Evolutionary conservation across 2,888 invertebrate genomes (phyloP).

Genomic region (Nomada fucata): DNA sequence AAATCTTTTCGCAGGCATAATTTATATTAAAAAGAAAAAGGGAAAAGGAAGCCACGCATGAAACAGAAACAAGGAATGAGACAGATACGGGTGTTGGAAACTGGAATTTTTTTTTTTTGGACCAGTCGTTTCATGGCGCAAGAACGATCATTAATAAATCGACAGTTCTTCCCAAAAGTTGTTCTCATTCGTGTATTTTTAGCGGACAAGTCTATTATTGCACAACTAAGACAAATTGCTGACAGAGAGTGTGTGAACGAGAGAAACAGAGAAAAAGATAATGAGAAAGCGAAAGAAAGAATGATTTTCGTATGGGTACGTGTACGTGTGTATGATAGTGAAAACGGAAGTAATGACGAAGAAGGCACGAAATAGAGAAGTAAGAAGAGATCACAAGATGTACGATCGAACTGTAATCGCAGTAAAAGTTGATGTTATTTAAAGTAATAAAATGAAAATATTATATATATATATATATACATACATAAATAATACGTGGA

Average conservation of each 20-base stretch:
- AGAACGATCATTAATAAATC: slow-evolving; percentile 57
- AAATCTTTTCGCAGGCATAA: slow-evolving; percentile 51
- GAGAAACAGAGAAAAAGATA: slow-evolving; percentile 9
- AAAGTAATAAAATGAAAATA: slow-evolving; percentile 73
- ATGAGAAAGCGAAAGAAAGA: slow-evolving; percentile 19
- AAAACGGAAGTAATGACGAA: slow-evolving; percentile 15
- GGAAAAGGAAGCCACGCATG: neutral
- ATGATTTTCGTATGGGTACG: slow-evolving; percentile 1
- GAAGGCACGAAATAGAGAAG: slow-evolving; percentile 53
- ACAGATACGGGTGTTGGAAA: slow-evolving; percentile 11
- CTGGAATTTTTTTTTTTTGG: slow-evolving; percentile 7
- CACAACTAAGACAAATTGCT: slow-evolving; percentile 75
- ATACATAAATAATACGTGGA: slow-evolving; percentile 53
- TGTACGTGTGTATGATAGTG: slow-evolving; percentile 28
- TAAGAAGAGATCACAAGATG: slow-evolving; percentile 70
- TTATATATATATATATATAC: slow-evolving; percentile 67
- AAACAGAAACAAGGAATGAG: neutral
- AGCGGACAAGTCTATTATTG: slow-evolving; percentile 72
- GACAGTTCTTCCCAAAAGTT: slow-evolving; percentile 61
- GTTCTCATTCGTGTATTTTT: slow-evolving; percentile 70
- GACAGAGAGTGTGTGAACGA: slow-evolving; percentile 25
- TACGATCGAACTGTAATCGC: slow-evolving; percentile 77
- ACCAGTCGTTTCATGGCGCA: slow-evolving; percentile 40
- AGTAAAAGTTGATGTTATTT: slow-evolving; percentile 83
- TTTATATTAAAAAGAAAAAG: neutral